Evolutionary conservation across 2,113 vertebrate species (phyloP), one percentile per base, ranked within the genome.

Genomic region (Sisor rabdophorus): DNA sequence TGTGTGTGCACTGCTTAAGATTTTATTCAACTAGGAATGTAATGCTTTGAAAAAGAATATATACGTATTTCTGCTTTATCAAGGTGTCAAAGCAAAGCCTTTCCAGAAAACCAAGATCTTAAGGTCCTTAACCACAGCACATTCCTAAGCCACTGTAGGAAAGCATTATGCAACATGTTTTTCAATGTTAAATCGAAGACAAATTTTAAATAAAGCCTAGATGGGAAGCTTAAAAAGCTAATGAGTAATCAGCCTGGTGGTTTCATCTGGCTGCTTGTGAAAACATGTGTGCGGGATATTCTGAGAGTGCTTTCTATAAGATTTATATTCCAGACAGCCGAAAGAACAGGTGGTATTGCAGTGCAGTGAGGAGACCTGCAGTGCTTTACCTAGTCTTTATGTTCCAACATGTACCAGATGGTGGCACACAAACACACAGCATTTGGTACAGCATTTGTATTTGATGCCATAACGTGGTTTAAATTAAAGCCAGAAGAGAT

Each of bases 21-120:
- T 72, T 72, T 56, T 26, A 24, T 50, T 69, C 65, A 26, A 69
- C 47, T 52, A 20, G 47, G 47, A 47, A 69, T 69, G 53, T 28
- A 70, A 79, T 17, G 54, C 48, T 58, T 56, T 76, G 52, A 55
- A 50, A 44, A 71, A 74, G 72, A 76, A 82, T 82, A 56, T 71
- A 71, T 75, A 78, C 36, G 26, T 28, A 19, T 52, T 58, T 22
- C 20, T 16, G 24, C 44, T 76, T 79, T 76, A 79, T 79, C 61
- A 71, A 78, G 36, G 53, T 65, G 28, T 61, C 47, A 24, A 67
- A 67, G 59, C 47, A 24, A 67, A 67, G 59, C 53, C 26, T 60
- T 24, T 61, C 61, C 50, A 16, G 28, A 47, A 78, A 77, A 47
- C 48, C 8, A 11, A 28, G 16, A 20, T 50, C 44, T 32, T 61